Base-by-base conservation (phyloP, 2,888 invertebrate species). In the Brassicogethes aeneus region DNA sequence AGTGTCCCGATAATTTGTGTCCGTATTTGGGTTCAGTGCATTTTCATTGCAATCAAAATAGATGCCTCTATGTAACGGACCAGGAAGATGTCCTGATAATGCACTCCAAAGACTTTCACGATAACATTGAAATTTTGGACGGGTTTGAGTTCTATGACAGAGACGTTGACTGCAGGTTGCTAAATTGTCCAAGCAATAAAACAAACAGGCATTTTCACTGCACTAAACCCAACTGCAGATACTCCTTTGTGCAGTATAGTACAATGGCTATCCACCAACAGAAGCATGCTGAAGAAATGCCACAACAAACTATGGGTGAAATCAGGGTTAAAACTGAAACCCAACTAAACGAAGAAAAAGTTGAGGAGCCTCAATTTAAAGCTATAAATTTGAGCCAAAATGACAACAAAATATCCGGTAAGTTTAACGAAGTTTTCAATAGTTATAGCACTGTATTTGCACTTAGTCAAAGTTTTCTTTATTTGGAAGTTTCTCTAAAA, bases 81-180 rank as follows among this genome's bases (percentile, higher is more conserved):
- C 76, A 82, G 36, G 80, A 85, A 42, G 81, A 84, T 46, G 78
- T 83, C 29, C 76, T 92, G 54, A 77, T 85, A 44, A 79, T 84
- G 54, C 93, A 93, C 61, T 81, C 87, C 65, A 80, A 85, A 56
- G 90, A 91, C 64, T 87, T 86, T 55, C 92, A 93, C 65, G 84
- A 84, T 47, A 80, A 85, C 52, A 77, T 82, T 33, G 85, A 85
- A 52, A 83, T 92, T 39, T 69, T 87, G 29, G 86, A 90, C 36
- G 88, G 89, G 1, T 93, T 89, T 59, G 85, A 88, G 45, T 88
- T 87, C 65, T 92, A 85, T 64, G 85, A 86, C 60, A 74, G 71
- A 37, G 79, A 77, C 59, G 76, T 82, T 13, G 82, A 85, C 57
- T 86, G 86, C 57, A 73, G 81, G 17, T 65, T 82, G 30, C 64